Conservation (phyloP, 2,888 invertebrate species). For the Cerastis leucographa region DNA sequence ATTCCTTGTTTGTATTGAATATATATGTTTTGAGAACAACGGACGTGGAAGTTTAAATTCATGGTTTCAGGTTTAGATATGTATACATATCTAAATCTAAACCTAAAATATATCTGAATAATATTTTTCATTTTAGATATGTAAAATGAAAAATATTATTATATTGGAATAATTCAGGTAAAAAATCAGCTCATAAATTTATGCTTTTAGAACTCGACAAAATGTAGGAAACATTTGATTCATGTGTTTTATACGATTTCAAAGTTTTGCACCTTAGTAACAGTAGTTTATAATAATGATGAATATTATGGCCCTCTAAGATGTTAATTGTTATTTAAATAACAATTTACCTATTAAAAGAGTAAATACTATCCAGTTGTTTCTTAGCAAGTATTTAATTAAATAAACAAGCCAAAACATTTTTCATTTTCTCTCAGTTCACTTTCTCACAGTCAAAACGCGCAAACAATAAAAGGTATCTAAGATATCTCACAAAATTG, state of each 20-base stretch:
- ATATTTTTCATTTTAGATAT: too few species aligned
- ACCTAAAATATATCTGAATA: too few species aligned
- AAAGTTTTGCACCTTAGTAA: neutral
- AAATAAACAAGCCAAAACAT: slow-evolving; percentile 3
- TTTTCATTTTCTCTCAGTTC: slow-evolving; percentile 12
- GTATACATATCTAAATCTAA: too few species aligned
- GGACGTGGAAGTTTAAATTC: neutral
- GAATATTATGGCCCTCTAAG: neutral
- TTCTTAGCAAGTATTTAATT: neutral
- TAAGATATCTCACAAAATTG: slow-evolving; percentile 22
- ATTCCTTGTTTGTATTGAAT: slow-evolving; percentile 2
- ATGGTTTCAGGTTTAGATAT: neutral
- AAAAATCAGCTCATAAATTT: neutral
- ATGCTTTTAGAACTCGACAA: neutral
- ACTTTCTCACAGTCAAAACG: slow-evolving; percentile 1
- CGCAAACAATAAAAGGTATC: slow-evolving; percentile 30
- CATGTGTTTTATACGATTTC: neutral
- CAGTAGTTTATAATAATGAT: neutral
- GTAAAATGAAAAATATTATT: neutral
- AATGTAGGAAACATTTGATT: neutral
- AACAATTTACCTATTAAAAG: neutral
- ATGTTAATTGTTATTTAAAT: neutral
- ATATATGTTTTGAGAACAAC: neutral
- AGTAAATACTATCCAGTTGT: neutral
- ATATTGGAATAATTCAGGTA: neutral